Base-by-base conservation (phyloP, 2,113 vertebrate species). In the Micromys minutus region DNA sequence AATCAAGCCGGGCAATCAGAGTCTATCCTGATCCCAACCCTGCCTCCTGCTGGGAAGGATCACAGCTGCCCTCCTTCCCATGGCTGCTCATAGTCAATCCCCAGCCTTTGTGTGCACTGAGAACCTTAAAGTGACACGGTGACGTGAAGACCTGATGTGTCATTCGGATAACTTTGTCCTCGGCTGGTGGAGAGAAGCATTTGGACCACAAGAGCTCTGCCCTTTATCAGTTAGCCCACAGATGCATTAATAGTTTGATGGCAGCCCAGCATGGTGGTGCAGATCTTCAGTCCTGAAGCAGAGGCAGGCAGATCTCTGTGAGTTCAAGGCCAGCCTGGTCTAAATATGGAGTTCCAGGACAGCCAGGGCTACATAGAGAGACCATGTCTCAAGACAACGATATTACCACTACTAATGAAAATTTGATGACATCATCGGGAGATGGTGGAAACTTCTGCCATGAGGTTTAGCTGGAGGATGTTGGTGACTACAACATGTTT, bases 51-150 rank as follows among this genome's bases (percentile, higher is more conserved):
- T 7, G 52, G 71, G 75, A 50, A 55, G 39, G 13, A 8, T 16
- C 1, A 10, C 1, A 52, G 2, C 0, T 0, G 0, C 50, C 13
- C 29, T 22, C 39, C 55, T 79, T 15, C 34, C 36, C 0, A 15
- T 1, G 0, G 9, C 16, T 29, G 9, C 45, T 34, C 36, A 9
- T 8, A 24, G 47, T n/a, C 31, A 71, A 57, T 10, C 15, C 22
- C 67, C 1, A 74, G 13, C n/a, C 15, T 12, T 55, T 45, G 42
- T 3, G 26, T 31, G 29, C 24, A 50, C 29, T 6, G 31, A 11
- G 77, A 81, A 61, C 50, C 42, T 81, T 22, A 47, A 45, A 45
- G 67, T 2, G 39, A 29, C 77, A 42, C 8, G 16, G 61, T 26
- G 34, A 52, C n/a, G 67, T 24, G 57, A 31, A 50, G 47, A 67